Evolutionary conservation across 1,140 invertebrate genomes (phyloP).

Genomic region (Battus philenor): DNA sequence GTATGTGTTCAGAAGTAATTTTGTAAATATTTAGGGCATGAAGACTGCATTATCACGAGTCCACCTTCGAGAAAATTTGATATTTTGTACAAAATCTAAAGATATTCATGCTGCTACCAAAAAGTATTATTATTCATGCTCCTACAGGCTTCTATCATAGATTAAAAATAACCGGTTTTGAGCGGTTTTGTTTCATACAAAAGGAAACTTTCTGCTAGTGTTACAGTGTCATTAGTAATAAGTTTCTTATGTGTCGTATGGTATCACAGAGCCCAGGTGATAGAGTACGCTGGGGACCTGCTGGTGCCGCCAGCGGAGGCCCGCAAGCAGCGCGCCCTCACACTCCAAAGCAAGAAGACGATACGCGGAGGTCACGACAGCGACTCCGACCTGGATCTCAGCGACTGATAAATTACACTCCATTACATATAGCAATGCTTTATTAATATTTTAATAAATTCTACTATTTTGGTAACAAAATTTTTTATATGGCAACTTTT

Average conservation of each 20-base stretch:
- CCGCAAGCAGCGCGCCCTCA: constrained; percentile 71
- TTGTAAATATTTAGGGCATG: too few relatives aligned
- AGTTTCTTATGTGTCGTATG: too few relatives aligned
- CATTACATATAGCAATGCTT: background rate
- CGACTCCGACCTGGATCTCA: constrained; percentile 79
- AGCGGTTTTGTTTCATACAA: too few relatives aligned
- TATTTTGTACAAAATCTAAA: too few relatives aligned
- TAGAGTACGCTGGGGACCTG: constrained; percentile 90
- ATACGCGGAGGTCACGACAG: constrained; percentile 79
- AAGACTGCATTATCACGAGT: too few relatives aligned
- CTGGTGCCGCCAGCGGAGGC: constrained; percentile 79
- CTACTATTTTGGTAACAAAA: constrained; percentile 7
- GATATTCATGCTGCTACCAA: too few relatives aligned
- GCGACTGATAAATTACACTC: constrained; percentile 51
- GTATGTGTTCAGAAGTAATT: too few relatives aligned
- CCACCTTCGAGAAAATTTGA: too few relatives aligned
- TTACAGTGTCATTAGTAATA: constrained; percentile 7
- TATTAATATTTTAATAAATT: background rate
- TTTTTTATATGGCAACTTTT: background rate
- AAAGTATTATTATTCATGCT: too few relatives aligned
- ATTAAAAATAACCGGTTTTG: too few relatives aligned
- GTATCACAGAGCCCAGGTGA: constrained; percentile 78
- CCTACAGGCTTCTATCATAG: too few relatives aligned
- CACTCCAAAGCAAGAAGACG: constrained; percentile 78
- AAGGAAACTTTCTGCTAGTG: too few relatives aligned